These are phyloP conservation scores for Nemoura dubitans DNA, from an alignment of 2,888 invertebrate genomes.

Conservation along the genomic window DNA sequence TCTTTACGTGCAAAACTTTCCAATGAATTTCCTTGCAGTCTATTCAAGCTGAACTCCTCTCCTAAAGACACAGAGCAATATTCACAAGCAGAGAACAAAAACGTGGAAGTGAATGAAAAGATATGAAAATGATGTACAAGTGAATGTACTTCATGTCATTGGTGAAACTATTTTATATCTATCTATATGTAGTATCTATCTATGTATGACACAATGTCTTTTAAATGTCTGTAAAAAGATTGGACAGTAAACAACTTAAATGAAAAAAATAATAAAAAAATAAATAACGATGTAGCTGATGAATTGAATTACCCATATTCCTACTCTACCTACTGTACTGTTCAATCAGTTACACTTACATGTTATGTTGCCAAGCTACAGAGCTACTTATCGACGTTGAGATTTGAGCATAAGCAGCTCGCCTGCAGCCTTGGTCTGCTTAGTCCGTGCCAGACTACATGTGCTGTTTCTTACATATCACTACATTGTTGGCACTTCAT, in stretches of 20 bases:
- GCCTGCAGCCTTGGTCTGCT: no score
- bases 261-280: no score
- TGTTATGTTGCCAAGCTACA: neutral
- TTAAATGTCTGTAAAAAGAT: no score
- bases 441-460: neutral
- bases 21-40: no score
- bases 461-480: neutral
- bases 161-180: no score
- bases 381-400: neutral
- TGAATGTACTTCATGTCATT: neutral
- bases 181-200: no score
- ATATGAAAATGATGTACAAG: conserved; percentile 12
- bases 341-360: neutral
- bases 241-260: no score
- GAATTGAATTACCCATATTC: neutral
- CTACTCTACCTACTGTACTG: neutral
- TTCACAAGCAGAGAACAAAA: neutral
- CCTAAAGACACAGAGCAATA: no score
- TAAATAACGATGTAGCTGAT: neutral
- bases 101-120: neutral
- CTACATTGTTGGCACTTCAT: neutral
- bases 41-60: no score
- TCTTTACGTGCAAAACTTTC: no score
- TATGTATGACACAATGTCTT: no score
- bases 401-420: neutral